Evolutionary conservation across 2,888 invertebrate species (phyloP), one percentile per base, ranked within the genome.

Genomic region (Pristionchus exspectatus): DNA sequence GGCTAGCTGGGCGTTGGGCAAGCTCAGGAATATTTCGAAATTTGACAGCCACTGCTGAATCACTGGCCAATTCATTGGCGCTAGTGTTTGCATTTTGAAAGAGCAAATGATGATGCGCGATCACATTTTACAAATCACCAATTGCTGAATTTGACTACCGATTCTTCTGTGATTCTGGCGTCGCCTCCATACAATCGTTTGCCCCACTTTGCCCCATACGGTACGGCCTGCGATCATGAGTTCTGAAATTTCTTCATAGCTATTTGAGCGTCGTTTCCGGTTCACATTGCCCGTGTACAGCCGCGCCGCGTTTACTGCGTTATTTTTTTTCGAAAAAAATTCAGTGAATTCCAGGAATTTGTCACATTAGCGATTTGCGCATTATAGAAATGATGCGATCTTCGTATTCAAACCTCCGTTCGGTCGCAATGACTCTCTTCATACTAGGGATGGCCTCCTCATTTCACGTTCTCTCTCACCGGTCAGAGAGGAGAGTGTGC

Each of bases 241-340:
- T 72, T 72, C 69, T 14, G 27, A 72, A 72, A 50, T 50, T 50
- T 72, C 33, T 50, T 72, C 33, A 2, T 0, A 72, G 69, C 0
- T 30, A 72, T 72, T 72, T 72, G 7, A 33, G 12, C 69, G 69
- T 72, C 69, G 69, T 72, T 72, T 72, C 69, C 69, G 69, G 69
- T 72, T 16, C 16, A 16, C 12, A 72, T 72, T 30, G 69, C 18
- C 30, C 4, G 9, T 30, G 9, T 30, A 72, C 16, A 72, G 33
- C 33, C 69, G 69, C 69, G 69, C 69, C 30, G 27, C 69, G 33
- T 2, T 24, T 9, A 5, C 14, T 24, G 12, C 66, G 66, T 72
- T 72, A 72, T 30, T 69, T 69, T 59, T 5, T 59, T 16, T 21
- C 1, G 18, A 38, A 3, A 50, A 4, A n/a, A 24, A 24, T 63